Evolutionary conservation across 1,140 invertebrate genomes (phyloP), one percentile per base, ranked within the genome.

Genomic region (Megalonaias nervosa): DNA sequence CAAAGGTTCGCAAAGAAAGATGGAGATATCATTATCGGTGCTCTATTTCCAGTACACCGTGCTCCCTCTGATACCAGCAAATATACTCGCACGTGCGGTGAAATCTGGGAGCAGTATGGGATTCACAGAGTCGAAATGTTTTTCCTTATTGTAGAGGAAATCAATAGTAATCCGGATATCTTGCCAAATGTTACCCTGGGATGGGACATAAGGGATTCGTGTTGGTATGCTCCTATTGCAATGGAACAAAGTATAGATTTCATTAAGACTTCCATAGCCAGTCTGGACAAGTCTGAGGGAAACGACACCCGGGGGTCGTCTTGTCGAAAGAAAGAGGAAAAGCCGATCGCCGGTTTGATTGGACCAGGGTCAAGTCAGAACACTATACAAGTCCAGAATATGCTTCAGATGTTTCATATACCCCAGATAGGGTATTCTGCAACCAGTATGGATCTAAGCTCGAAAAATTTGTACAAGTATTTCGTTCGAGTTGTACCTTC

Each of bases 361-460:
- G 94, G 94, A 6, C 94, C 94, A 0, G 94, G 94, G 3, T 93
- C 94, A 2, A 94, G 93, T 87, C 93, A 93, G 14, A 93, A 94
- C 5, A 93, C 94, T 0, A 93, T 95, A 68, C 93, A 94, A 81
- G 95, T 96, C 14, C 95, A 96, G 89, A 97, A 96, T 91, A 89
- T 97, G 55, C 90, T 96, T 56, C 95, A 96, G 87, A 92, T 95
- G 5, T 95, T 96, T 87, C 93, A 94, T 82, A 95, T 96, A 77
- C 95, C 95, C 0, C 95, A 96, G 89, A 95, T 96, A 83, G 95
- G 95, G 19, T 96, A 96, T 90, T 95, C 95, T 2, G 94, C 95
- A 9, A 97, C 95, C 13, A 94, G 94, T 57, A 93, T 92, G 80
- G 95, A 95, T 89, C 91, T 97, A 58, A 95, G 94, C 76, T 94